Evolutionary conservation across 92 coral and sea anemone genomes (phyloP), one percentile per base, ranked within the genome.

Genomic region (Heteractis magnifica): DNA sequence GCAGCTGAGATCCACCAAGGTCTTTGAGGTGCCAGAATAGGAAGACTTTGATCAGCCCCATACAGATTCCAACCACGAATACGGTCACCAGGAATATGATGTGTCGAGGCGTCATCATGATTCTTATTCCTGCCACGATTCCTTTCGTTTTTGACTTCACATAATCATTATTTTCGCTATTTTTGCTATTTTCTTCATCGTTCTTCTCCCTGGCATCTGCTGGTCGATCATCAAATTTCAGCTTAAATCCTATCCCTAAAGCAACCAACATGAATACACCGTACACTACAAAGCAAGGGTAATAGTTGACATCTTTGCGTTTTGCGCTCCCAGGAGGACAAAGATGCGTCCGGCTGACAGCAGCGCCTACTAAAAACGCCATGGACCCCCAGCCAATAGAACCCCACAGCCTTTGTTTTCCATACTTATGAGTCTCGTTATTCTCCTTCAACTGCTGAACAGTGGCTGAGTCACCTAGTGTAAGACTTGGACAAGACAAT

Each of bases 11-110:
- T 8, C 97, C 97, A 52, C 97, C 97, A 12, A 93, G 82, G 77
- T 93, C 97, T 72, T 93, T 93, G 50, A 93, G 89, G 60, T 93
- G 97, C 97, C 97, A 93, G 64, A 93, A 93, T n/a, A 93, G 92
- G 79, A 96, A 96, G 51, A 93, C 95, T 78, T 94, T 91, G 53
- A 96, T 96, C 50, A 96, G 88, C n/a, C 98, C 97, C 99, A 96
- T 96, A 14, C 97, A 91, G 49, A 94, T 91, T 20, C 99, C 99
- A 14, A 94, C 99, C 55, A 88, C 89, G 79, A 96, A 96, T 11
- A 94, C 99, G 18, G 99, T 96, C 55, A 87, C 77, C n/a, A 96
- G 87, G 65, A 96, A 96, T 90, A 96, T 90, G 51, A 90, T 71
- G 82, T 94, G 92, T 68, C 87, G 84, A 64, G 92, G 87, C 18